Conservation (phyloP, 2,113 vertebrate species). For the Lampris megalopsis region DNA sequence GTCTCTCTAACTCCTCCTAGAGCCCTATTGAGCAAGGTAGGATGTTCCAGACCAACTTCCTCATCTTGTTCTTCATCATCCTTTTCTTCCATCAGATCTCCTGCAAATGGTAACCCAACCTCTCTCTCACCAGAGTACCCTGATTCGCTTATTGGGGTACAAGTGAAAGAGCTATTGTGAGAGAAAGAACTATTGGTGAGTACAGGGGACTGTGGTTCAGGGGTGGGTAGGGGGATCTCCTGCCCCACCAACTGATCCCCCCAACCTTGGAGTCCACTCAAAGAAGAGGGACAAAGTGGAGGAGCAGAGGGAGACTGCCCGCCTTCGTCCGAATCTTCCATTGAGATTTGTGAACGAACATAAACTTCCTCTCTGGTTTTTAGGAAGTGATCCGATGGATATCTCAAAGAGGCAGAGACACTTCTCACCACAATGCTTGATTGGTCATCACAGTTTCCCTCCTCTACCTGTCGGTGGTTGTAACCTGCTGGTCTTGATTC, state of each 20-base stretch:
- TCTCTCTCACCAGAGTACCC: slow-evolving; percentile 51
- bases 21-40: slow-evolving; percentile 17
- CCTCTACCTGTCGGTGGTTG: slow-evolving; percentile 41
- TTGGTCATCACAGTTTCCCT: slow-evolving; percentile 53
- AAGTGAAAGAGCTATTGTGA: slow-evolving; percentile 66
- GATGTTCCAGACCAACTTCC: slow-evolving; percentile 8
- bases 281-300: slow-evolving; percentile 43
- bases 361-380: slow-evolving; percentile 79
- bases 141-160: slow-evolving; percentile 58
- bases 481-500: slow-evolving; percentile 30
- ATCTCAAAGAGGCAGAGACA: slow-evolving; percentile 61
- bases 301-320: slow-evolving; percentile 67
- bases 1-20: slow-evolving; percentile 13
- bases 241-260: slow-evolving; percentile 42
- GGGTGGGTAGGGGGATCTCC: slow-evolving; percentile 36
- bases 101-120: slow-evolving; percentile 72
- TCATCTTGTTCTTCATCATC: slow-evolving; percentile 58
- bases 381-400: slow-evolving; percentile 74
- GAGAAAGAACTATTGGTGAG: slow-evolving; percentile 68
- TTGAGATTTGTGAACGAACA: slow-evolving; percentile 78
- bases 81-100: slow-evolving; percentile 76
- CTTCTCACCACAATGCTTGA: slow-evolving; percentile 48
- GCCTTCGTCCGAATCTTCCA: slow-evolving; percentile 77
- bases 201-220: slow-evolving; percentile 58
- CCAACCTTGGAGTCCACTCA: slow-evolving; percentile 57